Evolutionary conservation across 2,888 invertebrate genomes (phyloP), one percentile per base, ranked within the genome.

Genomic region (Podotricha telesiphe): DNA sequence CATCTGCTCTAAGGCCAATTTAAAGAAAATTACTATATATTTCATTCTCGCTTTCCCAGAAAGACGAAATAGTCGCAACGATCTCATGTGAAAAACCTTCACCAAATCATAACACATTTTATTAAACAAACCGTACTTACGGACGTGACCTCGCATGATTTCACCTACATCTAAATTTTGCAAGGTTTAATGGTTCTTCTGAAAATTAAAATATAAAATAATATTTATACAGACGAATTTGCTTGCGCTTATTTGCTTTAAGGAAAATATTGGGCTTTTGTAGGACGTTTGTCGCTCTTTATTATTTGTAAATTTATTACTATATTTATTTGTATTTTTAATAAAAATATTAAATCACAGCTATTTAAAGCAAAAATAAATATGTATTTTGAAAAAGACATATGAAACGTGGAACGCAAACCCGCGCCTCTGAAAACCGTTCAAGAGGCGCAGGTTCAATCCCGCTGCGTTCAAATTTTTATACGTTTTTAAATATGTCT

Each of bases 111-210:
- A 74, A 75, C 74, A 73, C 73, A 73, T 75, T 78, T 76, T 75
- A 75, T 77, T 76, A 75, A 72, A 76, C 76, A 77, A 75, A 76
- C 77, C 73, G 69, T 68, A 70, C 73, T 63, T 58, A 62, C 58
- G 70, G 69, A 75, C 81, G 81, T 80, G 80, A 74, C 77, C 73
- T 67, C 74, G 80, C 77, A 79, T 78, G 72, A 73, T 68, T 73
- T 70, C 50, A 68, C 72, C 70, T 66, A 70, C 68, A 73, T 70
- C 68, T 70, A 68, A 73, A 73, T 73, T 73, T 70, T 61, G 64
- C 64, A 70, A 73, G 70, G 70, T 70, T 68, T 70, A 73, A 73
- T 68, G 66, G 65, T 20, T 48, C 56, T 53, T 47, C 69, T 48
- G 42, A 58, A 64, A 67, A 66, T 70, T 70, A 68, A 70, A 67